These are phyloP conservation scores for Andinoacara biseriatus DNA, from an alignment of 2,113 vertebrate genomes.

Conservation along the genomic window DNA sequence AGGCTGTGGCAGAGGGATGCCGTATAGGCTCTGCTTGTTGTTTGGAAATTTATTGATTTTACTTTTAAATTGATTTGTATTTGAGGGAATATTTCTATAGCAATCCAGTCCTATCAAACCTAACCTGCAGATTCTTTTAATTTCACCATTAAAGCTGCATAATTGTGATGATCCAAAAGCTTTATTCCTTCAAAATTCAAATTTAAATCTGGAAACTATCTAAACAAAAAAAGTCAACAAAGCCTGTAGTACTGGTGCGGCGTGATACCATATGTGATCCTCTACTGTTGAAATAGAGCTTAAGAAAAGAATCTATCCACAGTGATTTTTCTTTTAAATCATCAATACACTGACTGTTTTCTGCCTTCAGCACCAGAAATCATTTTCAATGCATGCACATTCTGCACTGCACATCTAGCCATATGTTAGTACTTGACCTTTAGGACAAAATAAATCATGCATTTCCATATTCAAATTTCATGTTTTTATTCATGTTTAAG, in stretches of 20 bases:
- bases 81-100: not conserved
- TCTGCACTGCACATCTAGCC: not conserved
- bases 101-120: not conserved
- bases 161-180: not conserved
- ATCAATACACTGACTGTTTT: not conserved
- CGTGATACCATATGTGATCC: not conserved
- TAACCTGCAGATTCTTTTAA: not conserved
- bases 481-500: constrained; percentile 22
- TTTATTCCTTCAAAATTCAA: not conserved
- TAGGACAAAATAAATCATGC: not conserved
- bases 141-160: not conserved
- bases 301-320: not conserved
- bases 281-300: not conserved
- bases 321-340: not conserved
- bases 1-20: not conserved
- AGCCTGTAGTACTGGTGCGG: not conserved
- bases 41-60: not conserved
- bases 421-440: constrained; percentile 22
- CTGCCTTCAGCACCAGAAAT: not conserved
- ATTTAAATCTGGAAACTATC: not conserved
- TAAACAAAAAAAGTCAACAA: constrained; percentile 7
- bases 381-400: not conserved
- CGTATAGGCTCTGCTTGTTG: not conserved
- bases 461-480: not conserved
- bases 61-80: not conserved